These are phyloP conservation scores for Hippolais icterina DNA, from an alignment of 2,113 vertebrate species.

Conservation along the genomic window DNA sequence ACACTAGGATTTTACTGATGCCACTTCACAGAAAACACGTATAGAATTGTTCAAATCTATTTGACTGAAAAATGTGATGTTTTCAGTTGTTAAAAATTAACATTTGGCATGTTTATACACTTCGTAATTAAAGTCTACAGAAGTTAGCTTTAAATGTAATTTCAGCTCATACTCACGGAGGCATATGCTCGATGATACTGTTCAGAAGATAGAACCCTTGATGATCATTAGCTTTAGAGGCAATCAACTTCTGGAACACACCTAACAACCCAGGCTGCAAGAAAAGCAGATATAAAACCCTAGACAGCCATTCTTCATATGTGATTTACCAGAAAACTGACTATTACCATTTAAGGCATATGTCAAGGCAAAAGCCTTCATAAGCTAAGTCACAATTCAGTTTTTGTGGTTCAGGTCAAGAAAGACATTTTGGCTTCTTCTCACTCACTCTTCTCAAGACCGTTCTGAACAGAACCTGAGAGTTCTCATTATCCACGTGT, in stretches of 20 bases:
- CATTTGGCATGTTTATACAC: not conserved
- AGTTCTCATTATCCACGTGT: not conserved
- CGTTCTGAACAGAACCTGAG: not conserved
- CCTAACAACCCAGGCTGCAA: constrained; percentile 92
- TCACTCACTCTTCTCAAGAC: not conserved
- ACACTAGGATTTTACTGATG: not conserved
- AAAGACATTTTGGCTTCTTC: not conserved
- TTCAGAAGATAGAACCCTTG: constrained; percentile 98
- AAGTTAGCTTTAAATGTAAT: not conserved
- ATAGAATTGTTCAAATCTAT: not conserved
- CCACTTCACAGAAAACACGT: not conserved
- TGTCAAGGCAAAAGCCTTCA: not conserved
- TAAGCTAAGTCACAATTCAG: not conserved
- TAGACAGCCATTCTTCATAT: not conserved
- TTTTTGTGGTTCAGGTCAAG: not conserved
- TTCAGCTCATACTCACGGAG: constrained; percentile 81
- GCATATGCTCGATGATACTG: constrained; percentile 96
- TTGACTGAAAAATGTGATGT: not conserved
- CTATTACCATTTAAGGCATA: not conserved
- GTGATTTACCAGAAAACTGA: not conserved
- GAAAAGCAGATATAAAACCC: not conserved
- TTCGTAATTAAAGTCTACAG: not conserved
- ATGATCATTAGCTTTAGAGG: constrained; percentile 97
- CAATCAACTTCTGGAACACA: constrained; percentile 97
- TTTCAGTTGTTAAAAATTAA: not conserved